phyloP scores from a whole-genome alignment of 2,113 vertebrate species.

The Amia ocellicauda region DNA sequence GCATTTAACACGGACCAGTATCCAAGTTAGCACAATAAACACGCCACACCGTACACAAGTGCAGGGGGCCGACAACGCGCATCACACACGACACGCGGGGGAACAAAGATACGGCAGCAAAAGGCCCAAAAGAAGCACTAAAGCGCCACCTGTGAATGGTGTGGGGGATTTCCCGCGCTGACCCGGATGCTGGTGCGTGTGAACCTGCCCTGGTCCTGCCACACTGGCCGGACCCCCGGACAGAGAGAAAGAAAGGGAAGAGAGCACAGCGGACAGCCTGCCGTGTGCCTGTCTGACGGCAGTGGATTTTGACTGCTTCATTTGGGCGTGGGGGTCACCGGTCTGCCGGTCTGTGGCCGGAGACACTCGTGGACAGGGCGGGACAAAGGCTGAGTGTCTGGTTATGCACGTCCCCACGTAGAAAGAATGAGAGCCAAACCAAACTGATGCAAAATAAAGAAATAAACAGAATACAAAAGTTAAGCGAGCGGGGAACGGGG shows the following conservation, averaged over 20 bases:
- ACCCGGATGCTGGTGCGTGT: conserved; percentile 3
- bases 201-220: conserved; percentile 8
- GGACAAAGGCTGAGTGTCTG: not conserved
- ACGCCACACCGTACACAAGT: no score
- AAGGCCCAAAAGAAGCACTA: no score
- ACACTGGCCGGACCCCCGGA: conserved; percentile 34
- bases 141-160: conserved; percentile 36
- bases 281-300: conserved; percentile 44
- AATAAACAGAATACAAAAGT: no score
- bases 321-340: conserved; percentile 46
- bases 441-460: not conserved
- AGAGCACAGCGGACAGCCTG: conserved; percentile 21
- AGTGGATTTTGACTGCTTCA: conserved; percentile 52
- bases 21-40: no score
- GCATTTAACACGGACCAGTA: no score
- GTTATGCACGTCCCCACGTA: not conserved
- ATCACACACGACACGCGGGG: no score
- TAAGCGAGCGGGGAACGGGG: no score
- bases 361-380: no score
- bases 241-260: not conserved
- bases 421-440: not conserved
- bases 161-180: conserved; percentile 40
- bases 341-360: no score
- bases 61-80: no score
- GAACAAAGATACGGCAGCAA: no score